Base-by-base conservation (phyloP, 2,888 invertebrate genomes). In the Steinernema hermaphroditum region DNA sequence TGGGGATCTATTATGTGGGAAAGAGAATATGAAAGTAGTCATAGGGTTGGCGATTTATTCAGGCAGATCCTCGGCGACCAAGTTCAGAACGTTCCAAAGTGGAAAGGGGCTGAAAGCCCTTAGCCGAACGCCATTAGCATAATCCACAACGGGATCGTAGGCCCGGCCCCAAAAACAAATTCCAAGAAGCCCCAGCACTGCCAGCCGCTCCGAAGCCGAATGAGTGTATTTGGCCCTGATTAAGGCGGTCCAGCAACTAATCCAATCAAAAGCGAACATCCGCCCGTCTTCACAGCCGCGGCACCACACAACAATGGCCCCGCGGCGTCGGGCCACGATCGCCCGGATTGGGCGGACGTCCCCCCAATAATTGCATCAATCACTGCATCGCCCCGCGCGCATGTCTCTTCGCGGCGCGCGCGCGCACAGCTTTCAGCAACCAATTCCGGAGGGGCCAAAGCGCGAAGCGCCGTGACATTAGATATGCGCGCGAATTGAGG, bases 401-500 rank as follows among this genome's bases (percentile, higher is more conserved):
- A 62, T 62, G 62, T 62, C 62, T 22, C 32, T 62, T 29, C 16
- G 8, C 27, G 24, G 49, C 43, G 43, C 43, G 43, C 43, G n/a
- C n/a, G n/a, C n/a, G n/a, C n/a, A n/a, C 19, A 54, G 62, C 62
- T 62, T 62, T 62, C 62, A 62, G 62, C 62, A 29, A 22, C 32
- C 62, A 62, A 62, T 62, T 62, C 62, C 62, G 62, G 62, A 62
- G 62, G 62, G 62, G 62, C 62, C 29, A 62, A 62, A 62, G 46
- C 46, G 62, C 62, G 6, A 62, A 62, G 62, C 29, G 62, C 16
- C 24, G 24, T 2, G 62, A 62, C 62, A 62, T 62, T 34, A 62
- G 62, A 62, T 62, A 62, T 62, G 62, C 62, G 32, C 29, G n/a
- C 62, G 32, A 62, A n/a, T 32, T 62, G 62, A 62, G 62, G 16